Percentiles rank a stretch among this genome's conserved stretches.
phyloP scores from a whole-genome alignment of 2,113 vertebrate species.

The Silurus asotus region DNA sequence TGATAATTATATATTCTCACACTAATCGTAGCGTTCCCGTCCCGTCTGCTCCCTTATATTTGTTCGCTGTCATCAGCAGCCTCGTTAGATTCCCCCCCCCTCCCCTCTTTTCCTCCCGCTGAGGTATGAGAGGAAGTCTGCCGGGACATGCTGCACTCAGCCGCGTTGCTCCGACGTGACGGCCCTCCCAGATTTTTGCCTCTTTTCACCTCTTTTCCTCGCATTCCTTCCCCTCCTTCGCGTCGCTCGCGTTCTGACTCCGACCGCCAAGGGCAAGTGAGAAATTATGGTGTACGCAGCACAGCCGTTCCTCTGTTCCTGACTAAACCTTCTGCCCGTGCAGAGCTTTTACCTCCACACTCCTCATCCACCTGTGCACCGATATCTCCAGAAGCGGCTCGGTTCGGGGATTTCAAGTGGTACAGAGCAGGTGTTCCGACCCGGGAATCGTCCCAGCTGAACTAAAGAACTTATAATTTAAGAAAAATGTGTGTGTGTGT shows the following conservation, averaged over 20 bases:
- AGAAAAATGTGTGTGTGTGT: neutral
- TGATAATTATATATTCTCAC: no score
- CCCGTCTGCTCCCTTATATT: no score
- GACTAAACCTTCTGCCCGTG: constrained; percentile 45
- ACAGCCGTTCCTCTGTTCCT: constrained; percentile 71
- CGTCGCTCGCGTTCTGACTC: constrained; percentile 77
- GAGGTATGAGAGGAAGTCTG: constrained; percentile 75
- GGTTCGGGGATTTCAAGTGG: no score
- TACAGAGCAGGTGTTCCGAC: neutral
- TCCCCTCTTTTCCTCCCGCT: constrained; percentile 44
- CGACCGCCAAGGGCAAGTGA: constrained; percentile 77
- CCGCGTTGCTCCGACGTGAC: constrained; percentile 76
- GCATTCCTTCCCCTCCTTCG: constrained; percentile 67
- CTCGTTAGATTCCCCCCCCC: neutral
- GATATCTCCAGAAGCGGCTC: neutral
- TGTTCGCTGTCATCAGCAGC: no score
- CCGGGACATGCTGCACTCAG: constrained; percentile 81
- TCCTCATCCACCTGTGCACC: constrained; percentile 1
- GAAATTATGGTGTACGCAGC: constrained; percentile 81
- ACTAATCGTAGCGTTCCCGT: no score
- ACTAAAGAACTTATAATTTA: neutral
- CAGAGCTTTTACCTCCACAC: neutral
- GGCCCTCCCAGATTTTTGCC: constrained; percentile 20
- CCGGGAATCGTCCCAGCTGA: neutral
- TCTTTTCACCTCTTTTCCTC: constrained; percentile 67